Conservation (phyloP, 92 coral and sea anemone species). For the Scolanthus callimorphus region DNA sequence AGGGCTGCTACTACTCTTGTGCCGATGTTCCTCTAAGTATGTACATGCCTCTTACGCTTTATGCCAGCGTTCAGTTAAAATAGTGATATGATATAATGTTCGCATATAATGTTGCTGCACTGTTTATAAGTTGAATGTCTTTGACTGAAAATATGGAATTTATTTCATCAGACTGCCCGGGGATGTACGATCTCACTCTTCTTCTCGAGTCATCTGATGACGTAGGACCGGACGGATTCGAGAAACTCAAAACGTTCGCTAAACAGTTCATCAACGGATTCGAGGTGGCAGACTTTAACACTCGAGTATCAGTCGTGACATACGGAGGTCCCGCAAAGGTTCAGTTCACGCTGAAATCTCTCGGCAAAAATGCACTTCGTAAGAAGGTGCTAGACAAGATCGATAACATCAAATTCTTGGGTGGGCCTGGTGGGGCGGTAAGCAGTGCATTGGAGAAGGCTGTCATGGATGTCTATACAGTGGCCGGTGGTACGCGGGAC, state of each 20-base stretch:
- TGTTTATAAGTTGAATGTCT: too few relatives aligned
- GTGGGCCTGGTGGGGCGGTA: slow-evolving; percentile 18
- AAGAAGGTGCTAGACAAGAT: slow-evolving; percentile 16
- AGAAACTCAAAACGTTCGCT: slow-evolving; percentile 47
- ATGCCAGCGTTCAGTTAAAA: background rate
- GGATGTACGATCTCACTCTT: slow-evolving; percentile 57
- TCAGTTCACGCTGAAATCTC: slow-evolving; percentile 37
- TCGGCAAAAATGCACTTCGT: slow-evolving; percentile 23
- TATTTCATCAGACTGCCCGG: slow-evolving; percentile 41
- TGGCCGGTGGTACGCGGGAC: slow-evolving; percentile 44
- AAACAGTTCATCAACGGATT: slow-evolving; percentile 60
- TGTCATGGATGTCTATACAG: slow-evolving; percentile 31
- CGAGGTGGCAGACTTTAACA: slow-evolving; percentile 21
- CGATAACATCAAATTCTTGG: slow-evolving; percentile 27
- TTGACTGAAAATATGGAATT: too few relatives aligned
- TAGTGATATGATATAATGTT: too few relatives aligned
- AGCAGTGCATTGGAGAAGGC: slow-evolving; percentile 32
- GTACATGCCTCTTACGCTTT: background rate
- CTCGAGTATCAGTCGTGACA: slow-evolving; percentile 65
- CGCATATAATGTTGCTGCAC: too few relatives aligned
- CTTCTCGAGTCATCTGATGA: slow-evolving; percentile 46
- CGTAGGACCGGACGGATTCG: slow-evolving; percentile 41
- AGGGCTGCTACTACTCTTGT: slow-evolving; percentile 21
- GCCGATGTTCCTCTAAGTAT: slow-evolving; percentile 21
- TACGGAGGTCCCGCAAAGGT: slow-evolving; percentile 43